These are phyloP conservation scores for Papilio aristodemus DNA, from an alignment of 1,140 invertebrate species.

Conservation along the genomic window DNA sequence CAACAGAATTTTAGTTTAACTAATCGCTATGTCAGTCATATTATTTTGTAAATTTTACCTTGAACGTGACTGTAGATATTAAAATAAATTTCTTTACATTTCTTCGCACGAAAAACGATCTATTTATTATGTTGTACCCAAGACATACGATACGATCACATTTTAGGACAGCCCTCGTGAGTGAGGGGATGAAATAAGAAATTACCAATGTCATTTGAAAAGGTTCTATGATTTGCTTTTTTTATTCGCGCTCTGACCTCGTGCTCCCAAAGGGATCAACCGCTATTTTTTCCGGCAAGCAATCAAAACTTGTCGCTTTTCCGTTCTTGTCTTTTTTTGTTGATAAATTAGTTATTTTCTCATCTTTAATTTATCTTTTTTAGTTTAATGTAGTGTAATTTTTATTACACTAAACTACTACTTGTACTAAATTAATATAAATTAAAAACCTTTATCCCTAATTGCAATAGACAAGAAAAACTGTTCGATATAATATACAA, in stretches of 20 bases:
- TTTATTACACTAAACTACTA: too few relatives aligned
- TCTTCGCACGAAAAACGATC: background rate
- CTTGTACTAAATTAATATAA: too few relatives aligned
- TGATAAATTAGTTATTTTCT: slow-evolving; percentile 7
- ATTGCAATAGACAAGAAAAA: too few relatives aligned
- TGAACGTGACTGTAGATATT: background rate
- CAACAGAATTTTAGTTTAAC: too few relatives aligned
- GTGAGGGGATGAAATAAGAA: slow-evolving; percentile 16
- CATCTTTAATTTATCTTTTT: background rate
- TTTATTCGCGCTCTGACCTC: slow-evolving; percentile 18
- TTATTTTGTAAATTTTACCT: too few relatives aligned
- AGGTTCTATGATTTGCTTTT: slow-evolving; percentile 9
- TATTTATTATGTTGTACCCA: slow-evolving; percentile 5
- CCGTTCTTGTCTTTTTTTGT: background rate
- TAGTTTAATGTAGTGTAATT: too few relatives aligned
- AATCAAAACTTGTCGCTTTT: slow-evolving; percentile 5
- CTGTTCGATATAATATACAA: too few relatives aligned
- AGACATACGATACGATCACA: slow-evolving; percentile 7
- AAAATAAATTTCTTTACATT: background rate
- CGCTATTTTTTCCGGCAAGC: slow-evolving; percentile 7
- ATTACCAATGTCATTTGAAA: slow-evolving; percentile 18
- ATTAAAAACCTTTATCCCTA: too few relatives aligned
- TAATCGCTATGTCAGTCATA: too few relatives aligned
- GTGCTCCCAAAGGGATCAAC: background rate
- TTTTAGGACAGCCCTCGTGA: background rate